phyloP scores from a whole-genome alignment of 1,140 invertebrate species.

The Solenopsis fugax region DNA sequence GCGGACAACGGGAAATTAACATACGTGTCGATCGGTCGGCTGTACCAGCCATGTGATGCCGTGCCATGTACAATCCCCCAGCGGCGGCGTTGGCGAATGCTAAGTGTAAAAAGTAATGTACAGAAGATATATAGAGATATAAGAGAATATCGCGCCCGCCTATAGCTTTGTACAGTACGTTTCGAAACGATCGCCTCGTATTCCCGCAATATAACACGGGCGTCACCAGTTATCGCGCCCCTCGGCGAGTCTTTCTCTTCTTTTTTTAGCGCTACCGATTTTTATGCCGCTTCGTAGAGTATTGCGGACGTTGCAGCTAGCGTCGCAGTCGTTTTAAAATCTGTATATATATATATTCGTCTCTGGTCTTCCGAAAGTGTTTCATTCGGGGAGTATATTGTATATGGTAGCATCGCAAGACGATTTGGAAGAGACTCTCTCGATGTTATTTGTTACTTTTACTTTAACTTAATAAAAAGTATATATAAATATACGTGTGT shows the following conservation, averaged over 20 bases:
- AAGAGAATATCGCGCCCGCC: conserved; percentile 18
- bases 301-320: conserved; percentile 9
- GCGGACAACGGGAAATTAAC: conserved; percentile 22
- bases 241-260: not conserved
- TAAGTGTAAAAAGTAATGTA: conserved; percentile 61
- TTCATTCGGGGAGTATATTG: conserved; percentile 23
- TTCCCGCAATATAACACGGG: conserved; percentile 12
- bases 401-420: conserved; percentile 40
- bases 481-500: not conserved
- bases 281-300: conserved; percentile 14
- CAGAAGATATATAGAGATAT: conserved; percentile 53
- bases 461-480: conserved; percentile 53
- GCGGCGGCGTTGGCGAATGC: conserved; percentile 36
- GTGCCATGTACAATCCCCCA: conserved; percentile 43
- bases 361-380: conserved; percentile 29
- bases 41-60: conserved; percentile 23
- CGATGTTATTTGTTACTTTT: conserved; percentile 58
- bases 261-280: not conserved
- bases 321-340: conserved; percentile 20
- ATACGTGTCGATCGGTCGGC: conserved; percentile 14
- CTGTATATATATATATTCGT: conserved; percentile 22
- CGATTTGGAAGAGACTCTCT: conserved; percentile 38
- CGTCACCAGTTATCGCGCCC: not conserved
- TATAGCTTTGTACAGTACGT: conserved; percentile 47
- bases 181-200: conserved; percentile 10